Base-by-base conservation (phyloP, 2,797 vertebrate species). In the Microctenopoma lineatum region DNA sequence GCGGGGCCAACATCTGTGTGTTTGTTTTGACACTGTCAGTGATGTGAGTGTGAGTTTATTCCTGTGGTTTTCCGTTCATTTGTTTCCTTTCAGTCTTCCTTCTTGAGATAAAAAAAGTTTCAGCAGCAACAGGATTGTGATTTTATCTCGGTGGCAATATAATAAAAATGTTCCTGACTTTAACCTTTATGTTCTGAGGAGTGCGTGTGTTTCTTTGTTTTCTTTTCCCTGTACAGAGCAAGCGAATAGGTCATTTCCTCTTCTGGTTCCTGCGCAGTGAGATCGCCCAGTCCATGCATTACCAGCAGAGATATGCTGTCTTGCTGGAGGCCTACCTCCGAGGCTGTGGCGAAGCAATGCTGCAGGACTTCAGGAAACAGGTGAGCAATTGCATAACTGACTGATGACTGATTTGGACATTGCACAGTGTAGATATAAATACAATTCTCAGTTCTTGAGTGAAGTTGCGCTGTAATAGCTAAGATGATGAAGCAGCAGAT, bases 241-340 rank as follows among this genome's bases (percentile, higher is more conserved):
- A 98, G 84, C 94, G 97, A 52, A 99, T 98, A 0, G 98, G 98
- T 21, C 98, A 99, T 83, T 99, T 99, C 81, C 93, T 99, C 77
- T 99, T 99, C 92, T 99, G 98, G 98, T 99, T 98, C 91, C 89
- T 99, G 85, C 95, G 98, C 85, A 99, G 98, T 5, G 98, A 99
- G 92, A 99, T 99, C 8, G 97, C 97, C 26, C 97, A 98, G 84
- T 99, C 98, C 50, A 96, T 96, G 95, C 97, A 99, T 82, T 98
- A 99, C 85, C 98, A 98, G 57, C 97, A 99, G 91, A 94, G 98
- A 56, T 99, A 97, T 13, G 96, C 98, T 0, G 96, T 99, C 59
- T 94, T 99, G 74, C 92, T 99, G 4, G 98, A 99, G 90, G 96
- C 97, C 16, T 99, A 98, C 78, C 93, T 99, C 27, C 88, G 97